phyloP scores from a whole-genome alignment of 2,113 vertebrate species.

The Jacana jacana region DNA sequence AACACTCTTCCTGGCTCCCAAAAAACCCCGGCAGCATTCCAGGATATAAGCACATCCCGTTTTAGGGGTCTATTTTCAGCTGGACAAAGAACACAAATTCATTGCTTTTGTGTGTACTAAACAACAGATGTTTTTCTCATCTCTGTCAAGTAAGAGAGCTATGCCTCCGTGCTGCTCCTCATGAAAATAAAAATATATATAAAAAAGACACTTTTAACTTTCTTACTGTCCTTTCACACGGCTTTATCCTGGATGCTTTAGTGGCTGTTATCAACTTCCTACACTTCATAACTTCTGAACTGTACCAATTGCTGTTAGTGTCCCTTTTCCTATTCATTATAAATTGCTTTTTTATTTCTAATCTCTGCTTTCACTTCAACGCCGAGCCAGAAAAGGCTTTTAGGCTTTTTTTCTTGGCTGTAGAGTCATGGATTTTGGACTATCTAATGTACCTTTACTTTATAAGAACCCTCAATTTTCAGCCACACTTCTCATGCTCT shows the following conservation, averaged over 20 bases:
- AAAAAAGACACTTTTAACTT: background rate
- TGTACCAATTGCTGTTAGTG: background rate
- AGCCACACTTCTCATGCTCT: background rate
- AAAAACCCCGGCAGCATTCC: background rate
- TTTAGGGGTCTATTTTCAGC: background rate
- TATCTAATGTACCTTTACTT: background rate
- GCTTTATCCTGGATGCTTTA: conserved; percentile 22
- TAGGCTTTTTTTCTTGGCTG: conserved; percentile 25
- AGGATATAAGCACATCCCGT: background rate
- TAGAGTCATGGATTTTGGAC: conserved; percentile 25
- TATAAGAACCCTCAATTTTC: conserved; percentile 38
- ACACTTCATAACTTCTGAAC: conserved; percentile 46
- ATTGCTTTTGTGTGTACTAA: background rate
- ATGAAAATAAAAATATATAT: background rate
- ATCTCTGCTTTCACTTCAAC: conserved; percentile 13
- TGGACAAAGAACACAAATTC: background rate
- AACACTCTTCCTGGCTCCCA: background rate
- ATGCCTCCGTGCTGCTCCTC: background rate
- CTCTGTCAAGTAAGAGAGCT: background rate
- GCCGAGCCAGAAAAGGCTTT: conserved; percentile 9
- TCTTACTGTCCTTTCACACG: background rate
- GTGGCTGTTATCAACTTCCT: conserved; percentile 22
- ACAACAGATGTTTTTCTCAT: background rate
- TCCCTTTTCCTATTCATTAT: conserved; percentile 19
- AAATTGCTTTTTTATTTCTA: conserved; percentile 58